phyloP scores from a whole-genome alignment of 2,113 vertebrate species.

The Thamnophis sirtalis region DNA sequence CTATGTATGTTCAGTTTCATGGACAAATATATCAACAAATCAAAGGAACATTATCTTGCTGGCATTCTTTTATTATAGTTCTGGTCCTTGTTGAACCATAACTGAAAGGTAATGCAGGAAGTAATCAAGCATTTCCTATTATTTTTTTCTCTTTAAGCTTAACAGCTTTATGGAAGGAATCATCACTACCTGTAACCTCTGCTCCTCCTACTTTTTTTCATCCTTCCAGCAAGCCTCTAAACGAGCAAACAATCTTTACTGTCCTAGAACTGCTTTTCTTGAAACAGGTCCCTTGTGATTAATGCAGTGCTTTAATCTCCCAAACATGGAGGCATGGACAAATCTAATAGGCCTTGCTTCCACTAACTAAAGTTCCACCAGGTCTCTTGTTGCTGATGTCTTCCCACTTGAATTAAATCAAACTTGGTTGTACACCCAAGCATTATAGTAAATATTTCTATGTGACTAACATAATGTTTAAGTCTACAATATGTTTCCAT shows the following conservation, averaged over 20 bases:
- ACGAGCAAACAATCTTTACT: not conserved
- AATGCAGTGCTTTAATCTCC: not conserved
- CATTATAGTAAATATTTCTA: not conserved
- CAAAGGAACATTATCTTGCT: not conserved
- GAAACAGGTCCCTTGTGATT: not conserved
- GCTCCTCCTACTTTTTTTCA: not conserved
- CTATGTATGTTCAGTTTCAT: not conserved
- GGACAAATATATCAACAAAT: not conserved
- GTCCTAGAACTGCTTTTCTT: not conserved
- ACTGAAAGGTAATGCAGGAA: not conserved
- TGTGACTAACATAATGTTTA: not conserved
- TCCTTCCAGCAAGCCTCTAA: not conserved
- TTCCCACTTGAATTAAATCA: not conserved
- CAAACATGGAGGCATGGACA: not conserved
- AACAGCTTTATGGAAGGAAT: not conserved
- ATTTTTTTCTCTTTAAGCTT: not conserved
- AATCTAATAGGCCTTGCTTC: not conserved
- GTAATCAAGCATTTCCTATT: not conserved
- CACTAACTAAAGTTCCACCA: not conserved
- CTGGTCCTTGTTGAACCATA: not conserved
- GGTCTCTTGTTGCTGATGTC: not conserved
- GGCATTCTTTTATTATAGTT: not conserved
- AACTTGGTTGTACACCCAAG: not conserved
- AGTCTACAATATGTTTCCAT: not conserved
- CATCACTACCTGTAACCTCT: not conserved